These are phyloP conservation scores for Discoglossus pictus DNA, from an alignment of 2,797 vertebrate genomes.

Conservation along the genomic window DNA sequence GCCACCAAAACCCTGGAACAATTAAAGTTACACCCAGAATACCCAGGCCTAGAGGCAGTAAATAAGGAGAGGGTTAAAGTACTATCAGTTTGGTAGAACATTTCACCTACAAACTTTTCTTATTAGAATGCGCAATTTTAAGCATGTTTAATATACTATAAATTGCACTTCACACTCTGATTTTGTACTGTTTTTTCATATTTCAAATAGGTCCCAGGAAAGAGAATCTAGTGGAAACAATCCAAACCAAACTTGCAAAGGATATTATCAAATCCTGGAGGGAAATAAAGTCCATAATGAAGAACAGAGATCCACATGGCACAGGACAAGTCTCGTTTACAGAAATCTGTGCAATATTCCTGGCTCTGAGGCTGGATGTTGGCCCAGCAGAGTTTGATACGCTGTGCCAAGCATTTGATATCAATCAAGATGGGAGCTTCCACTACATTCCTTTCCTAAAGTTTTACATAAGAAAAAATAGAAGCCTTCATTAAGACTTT, in stretches of 20 bases:
- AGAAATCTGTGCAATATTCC: conserved; percentile 43
- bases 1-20: too few relatives aligned
- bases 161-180: too few relatives aligned
- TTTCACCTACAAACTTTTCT: too few relatives aligned
- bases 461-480: conserved; percentile 37
- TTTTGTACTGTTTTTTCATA: neutral
- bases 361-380: conserved; percentile 33
- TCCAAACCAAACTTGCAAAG: conserved; percentile 25
- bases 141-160: too few relatives aligned
- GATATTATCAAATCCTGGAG: conserved; percentile 47
- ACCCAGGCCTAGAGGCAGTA: too few relatives aligned
- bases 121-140: too few relatives aligned
- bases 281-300: conserved; percentile 46
- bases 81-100: too few relatives aligned
- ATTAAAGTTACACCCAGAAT: too few relatives aligned
- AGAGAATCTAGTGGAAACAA: conserved; percentile 18
- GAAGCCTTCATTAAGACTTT: neutral
- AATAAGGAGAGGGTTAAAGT: too few relatives aligned
- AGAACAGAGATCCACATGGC: conserved; percentile 40
- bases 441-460: conserved; percentile 51
- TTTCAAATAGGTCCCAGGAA: conserved; percentile 9
- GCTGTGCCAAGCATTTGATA: conserved; percentile 49
- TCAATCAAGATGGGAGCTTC: conserved; percentile 43
- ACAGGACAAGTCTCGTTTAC: conserved; percentile 41
- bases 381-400: conserved; percentile 39